A percentile compares a stretch with the other conserved stretches of the same genome.
Evolutionary conservation across 2,888 invertebrate species (phyloP).

Genomic region (Muscina levida): DNA sequence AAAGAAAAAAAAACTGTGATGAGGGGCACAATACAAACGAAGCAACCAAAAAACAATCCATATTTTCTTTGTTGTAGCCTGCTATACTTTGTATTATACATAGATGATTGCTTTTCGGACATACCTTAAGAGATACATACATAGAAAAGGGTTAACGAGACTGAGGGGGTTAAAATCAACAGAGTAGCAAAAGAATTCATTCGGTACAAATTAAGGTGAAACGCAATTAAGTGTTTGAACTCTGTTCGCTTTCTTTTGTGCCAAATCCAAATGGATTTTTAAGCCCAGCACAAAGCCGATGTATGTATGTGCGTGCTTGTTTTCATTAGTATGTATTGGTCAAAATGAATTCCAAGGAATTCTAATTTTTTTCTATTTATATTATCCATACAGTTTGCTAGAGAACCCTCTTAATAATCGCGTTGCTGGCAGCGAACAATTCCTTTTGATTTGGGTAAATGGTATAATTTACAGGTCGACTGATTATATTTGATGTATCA

Average conservation of each 20-base stretch:
- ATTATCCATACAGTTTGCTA: no score
- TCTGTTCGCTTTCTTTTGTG: not conserved
- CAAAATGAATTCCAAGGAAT: slow-evolving; percentile 3
- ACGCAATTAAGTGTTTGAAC: slow-evolving; percentile 46
- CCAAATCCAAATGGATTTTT: slow-evolving; percentile 20
- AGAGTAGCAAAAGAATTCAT: slow-evolving; percentile 25
- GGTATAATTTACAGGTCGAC: no score
- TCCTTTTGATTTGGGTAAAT: no score
- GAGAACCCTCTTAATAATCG: no score
- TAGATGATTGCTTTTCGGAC: slow-evolving; percentile 20
- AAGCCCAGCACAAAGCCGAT: no score
- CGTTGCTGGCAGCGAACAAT: no score
- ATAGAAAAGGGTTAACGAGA: slow-evolving; percentile 25
- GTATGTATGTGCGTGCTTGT: not conserved
- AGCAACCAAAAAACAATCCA: not conserved
- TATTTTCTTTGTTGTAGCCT: not conserved
- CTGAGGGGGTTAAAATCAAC: not conserved
- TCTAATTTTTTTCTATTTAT: no score
- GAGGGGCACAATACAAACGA: not conserved
- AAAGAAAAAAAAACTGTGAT: slow-evolving; percentile 42
- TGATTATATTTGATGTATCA: no score
- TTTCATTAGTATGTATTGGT: no score
- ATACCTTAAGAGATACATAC: not conserved
- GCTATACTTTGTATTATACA: not conserved
- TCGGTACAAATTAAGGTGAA: slow-evolving; percentile 56